phyloP scores from a whole-genome alignment of 1,140 invertebrate genomes.

The Drosophila arizonae region DNA sequence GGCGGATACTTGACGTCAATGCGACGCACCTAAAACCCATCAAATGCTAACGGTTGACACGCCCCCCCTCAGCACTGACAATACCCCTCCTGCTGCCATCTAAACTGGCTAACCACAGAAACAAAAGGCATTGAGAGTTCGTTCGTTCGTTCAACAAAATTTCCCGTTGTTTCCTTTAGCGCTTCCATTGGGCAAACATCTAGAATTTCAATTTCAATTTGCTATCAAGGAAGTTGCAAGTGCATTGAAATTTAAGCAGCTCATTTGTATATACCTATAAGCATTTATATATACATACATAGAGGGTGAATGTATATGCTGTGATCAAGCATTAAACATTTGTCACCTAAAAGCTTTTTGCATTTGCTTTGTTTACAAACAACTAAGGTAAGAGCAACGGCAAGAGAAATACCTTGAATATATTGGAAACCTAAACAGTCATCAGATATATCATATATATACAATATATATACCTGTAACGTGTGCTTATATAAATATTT shows the following conservation, averaged over 20 bases:
- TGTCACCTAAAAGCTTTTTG: constrained; percentile 46
- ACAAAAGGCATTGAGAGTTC: constrained; percentile 20
- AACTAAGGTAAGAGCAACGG: neutral
- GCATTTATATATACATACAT: neutral
- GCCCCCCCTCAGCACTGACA: neutral
- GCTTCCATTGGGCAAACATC: constrained; percentile 42
- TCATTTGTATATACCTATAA: neutral
- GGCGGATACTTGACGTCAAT: constrained; percentile 16
- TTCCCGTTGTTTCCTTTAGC: constrained; percentile 60
- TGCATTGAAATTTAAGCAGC: constrained; percentile 43
- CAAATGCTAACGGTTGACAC: constrained; percentile 25
- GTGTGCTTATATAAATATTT: constrained; percentile 48
- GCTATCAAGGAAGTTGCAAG: constrained; percentile 69
- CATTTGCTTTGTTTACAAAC: constrained; percentile 49
- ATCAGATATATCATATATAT: constrained; percentile 23
- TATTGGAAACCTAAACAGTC: constrained; percentile 42
- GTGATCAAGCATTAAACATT: constrained; percentile 40
- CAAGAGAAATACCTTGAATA: constrained; percentile 22
- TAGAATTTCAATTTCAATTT: constrained; percentile 78
- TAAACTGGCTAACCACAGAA: constrained; percentile 26
- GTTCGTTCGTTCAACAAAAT: neutral
- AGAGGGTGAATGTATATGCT: constrained; percentile 21
- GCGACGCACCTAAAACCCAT: constrained; percentile 37
- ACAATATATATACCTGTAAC: neutral
- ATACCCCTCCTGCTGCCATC: neutral